A percentile compares a stretch with the other conserved stretches of the same genome.
These are phyloP conservation scores for Pteruthius melanotis DNA, from an alignment of 2,113 vertebrate species.

Conservation along the genomic window DNA sequence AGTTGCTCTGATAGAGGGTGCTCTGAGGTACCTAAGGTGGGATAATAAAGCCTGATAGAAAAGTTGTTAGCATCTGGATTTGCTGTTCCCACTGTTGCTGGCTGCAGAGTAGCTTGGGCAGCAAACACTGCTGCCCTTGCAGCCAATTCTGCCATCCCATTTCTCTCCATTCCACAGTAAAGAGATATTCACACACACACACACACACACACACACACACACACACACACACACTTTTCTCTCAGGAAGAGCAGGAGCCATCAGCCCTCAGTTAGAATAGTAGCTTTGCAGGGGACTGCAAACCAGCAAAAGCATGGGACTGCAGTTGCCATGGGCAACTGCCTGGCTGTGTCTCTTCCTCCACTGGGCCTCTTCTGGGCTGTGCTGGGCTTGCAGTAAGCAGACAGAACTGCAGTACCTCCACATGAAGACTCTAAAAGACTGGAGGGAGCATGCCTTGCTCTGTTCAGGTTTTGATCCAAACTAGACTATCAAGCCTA, in stretches of 20 bases:
- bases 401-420: background rate
- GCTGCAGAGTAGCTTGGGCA: background rate
- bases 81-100: background rate
- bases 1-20: too few species aligned
- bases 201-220: background rate
- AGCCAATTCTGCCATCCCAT: background rate
- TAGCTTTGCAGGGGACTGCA: background rate
- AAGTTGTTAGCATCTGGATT: background rate
- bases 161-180: background rate
- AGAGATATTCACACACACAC: background rate
- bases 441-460: background rate
- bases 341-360: background rate
- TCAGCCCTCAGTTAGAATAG: background rate
- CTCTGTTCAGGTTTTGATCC: background rate
- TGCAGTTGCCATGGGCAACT: slow-evolving; percentile 43
- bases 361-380: background rate
- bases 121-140: background rate
- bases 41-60: background rate
- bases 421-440: background rate
- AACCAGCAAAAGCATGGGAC: background rate
- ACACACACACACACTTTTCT: background rate
- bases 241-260: background rate
- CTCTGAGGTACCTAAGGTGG: background rate
- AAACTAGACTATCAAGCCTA: background rate
- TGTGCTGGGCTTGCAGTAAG: background rate